Evolutionary conservation across 1,140 invertebrate genomes (phyloP).

Genomic region (Drosophila kanapiae): DNA sequence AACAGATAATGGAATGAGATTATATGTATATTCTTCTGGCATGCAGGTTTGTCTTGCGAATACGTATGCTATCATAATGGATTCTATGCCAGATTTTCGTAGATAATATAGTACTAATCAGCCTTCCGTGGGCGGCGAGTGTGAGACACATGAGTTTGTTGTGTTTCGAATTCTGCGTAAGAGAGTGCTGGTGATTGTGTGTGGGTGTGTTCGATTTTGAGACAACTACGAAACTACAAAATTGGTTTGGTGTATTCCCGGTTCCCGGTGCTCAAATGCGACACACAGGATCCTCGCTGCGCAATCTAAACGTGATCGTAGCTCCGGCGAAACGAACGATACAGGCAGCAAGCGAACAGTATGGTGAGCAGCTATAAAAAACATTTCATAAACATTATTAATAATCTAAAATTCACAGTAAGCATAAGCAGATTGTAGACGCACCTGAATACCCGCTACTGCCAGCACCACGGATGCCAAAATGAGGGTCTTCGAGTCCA

Average conservation of each 20-base stretch:
- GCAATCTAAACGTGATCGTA: slow-evolving; percentile 94
- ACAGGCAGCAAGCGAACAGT: slow-evolving; percentile 95
- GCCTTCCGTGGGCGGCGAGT: slow-evolving; percentile 27
- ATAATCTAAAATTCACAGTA: slow-evolving; percentile 20
- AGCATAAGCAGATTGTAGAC: not conserved
- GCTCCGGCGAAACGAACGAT: slow-evolving; percentile 94
- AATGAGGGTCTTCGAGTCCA: slow-evolving; percentile 90
- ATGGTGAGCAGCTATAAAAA: slow-evolving; percentile 93
- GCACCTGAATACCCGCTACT: slow-evolving; percentile 91
- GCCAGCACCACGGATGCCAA: slow-evolving; percentile 92
- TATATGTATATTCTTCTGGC: slow-evolving; percentile 1
- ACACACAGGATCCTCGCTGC: slow-evolving; percentile 71
- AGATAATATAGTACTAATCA: slow-evolving; percentile 24
- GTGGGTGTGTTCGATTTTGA: slow-evolving; percentile 11
- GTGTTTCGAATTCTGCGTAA: slow-evolving; percentile 29
- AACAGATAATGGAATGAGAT: slow-evolving; percentile 21
- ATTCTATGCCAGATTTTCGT: slow-evolving; percentile 5
- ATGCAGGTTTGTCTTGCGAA: not conserved
- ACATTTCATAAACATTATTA: not conserved
- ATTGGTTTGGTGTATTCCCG: slow-evolving; percentile 12
- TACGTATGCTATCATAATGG: not conserved
- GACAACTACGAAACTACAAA: slow-evolving; percentile 63
- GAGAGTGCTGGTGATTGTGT: slow-evolving; percentile 25
- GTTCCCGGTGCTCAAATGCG: slow-evolving; percentile 51
- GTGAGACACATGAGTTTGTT: slow-evolving; percentile 13